These are phyloP conservation scores for Amphipyra tragopoginis DNA, from an alignment of 2,888 invertebrate species.

Conservation along the genomic window DNA sequence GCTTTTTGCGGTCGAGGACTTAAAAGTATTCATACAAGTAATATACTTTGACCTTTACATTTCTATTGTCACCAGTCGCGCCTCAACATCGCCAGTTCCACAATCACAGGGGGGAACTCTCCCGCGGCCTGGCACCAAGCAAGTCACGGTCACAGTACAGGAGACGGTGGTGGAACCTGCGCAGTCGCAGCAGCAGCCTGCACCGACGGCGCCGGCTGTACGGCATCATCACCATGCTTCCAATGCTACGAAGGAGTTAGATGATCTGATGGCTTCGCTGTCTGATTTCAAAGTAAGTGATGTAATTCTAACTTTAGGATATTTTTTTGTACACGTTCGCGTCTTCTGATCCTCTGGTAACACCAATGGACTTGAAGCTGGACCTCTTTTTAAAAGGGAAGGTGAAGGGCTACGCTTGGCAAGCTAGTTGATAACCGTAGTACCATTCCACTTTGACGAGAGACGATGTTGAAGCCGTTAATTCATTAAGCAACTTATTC, in stretches of 20 bases:
- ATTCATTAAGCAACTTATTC: too few species aligned
- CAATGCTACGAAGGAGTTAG: constrained; percentile 97
- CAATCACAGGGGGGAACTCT: constrained; percentile 74
- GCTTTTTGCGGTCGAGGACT: too few species aligned
- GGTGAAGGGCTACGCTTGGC: too few species aligned
- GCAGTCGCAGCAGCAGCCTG: constrained; percentile 77
- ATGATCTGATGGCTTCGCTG: constrained; percentile 98
- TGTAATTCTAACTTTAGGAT: too few species aligned
- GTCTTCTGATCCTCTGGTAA: too few species aligned
- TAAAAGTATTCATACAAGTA: too few species aligned
- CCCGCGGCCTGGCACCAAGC: constrained; percentile 89
- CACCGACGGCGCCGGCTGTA: constrained; percentile 68
- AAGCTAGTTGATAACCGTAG: too few species aligned
- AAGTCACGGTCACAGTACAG: constrained; percentile 89
- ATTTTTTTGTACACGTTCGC: too few species aligned
- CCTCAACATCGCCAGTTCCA: constrained; percentile 78
- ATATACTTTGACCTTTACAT: neutral
- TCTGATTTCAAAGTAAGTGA: constrained; percentile 96
- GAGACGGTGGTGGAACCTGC: constrained; percentile 88
- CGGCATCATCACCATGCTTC: constrained; percentile 91
- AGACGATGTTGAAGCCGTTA: too few species aligned
- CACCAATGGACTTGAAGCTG: too few species aligned
- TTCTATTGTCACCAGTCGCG: constrained; percentile 68
- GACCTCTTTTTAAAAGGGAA: too few species aligned
- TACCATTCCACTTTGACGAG: too few species aligned